Conservation (phyloP, 2,888 invertebrate species). For the Acleris holmiana region DNA sequence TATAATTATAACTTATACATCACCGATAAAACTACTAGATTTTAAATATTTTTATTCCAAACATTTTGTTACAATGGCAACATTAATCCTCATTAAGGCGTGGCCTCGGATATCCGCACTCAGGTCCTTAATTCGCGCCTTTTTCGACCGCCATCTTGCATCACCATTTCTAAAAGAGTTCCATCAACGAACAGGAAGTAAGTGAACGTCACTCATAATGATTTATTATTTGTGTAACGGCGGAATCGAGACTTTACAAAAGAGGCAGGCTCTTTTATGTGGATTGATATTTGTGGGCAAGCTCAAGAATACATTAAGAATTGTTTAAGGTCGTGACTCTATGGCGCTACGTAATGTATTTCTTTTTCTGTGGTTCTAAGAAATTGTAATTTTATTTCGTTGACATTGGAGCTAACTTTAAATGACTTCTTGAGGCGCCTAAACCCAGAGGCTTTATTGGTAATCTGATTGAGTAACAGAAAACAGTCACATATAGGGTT, state of each 20-base stretch:
- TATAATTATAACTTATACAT: no score
- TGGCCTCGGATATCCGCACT: slow-evolving; percentile 35
- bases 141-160: slow-evolving; percentile 36
- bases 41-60: neutral
- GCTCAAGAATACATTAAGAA: slow-evolving; percentile 25
- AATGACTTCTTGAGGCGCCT: no score
- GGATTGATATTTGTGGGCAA: slow-evolving; percentile 13
- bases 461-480: no score
- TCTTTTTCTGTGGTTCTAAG: neutral
- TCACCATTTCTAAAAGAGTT: slow-evolving; percentile 33
- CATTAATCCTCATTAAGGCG: slow-evolving; percentile 34
- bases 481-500: no score
- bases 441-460: no score
- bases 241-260: slow-evolving; percentile 30
- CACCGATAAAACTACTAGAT: neutral
- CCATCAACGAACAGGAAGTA: slow-evolving; percentile 32
- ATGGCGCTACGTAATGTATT: neutral
- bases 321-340: neutral
- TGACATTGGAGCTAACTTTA: no score
- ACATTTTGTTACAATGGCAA: neutral
- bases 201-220: slow-evolving; percentile 36
- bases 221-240: slow-evolving; percentile 37
- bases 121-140: slow-evolving; percentile 38
- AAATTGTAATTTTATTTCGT: no score
- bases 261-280: slow-evolving; percentile 22